Base-by-base conservation (phyloP, 2,888 invertebrate genomes). In the Lepidochitona cinerea region DNA sequence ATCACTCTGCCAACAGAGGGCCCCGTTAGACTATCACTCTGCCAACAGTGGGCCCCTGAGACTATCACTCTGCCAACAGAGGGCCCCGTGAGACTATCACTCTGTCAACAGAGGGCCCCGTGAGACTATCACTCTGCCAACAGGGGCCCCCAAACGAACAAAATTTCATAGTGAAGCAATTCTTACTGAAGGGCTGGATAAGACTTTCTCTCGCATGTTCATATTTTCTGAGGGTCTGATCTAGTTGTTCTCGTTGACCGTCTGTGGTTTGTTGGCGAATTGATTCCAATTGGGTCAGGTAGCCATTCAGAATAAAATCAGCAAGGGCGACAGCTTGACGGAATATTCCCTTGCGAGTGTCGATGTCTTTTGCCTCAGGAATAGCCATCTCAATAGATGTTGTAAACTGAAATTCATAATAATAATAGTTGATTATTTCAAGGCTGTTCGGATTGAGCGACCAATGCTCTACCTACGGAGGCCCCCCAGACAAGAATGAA, bases 261-360 rank as follows among this genome's bases (percentile, higher is more conserved):
- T 80, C 79, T 5, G 71, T 75, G 6, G 76, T 77, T 5, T 75
- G 73, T 18, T 67, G 74, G 35, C 79, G 79, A 7, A 90, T 78
- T 0, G 89, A 90, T 72, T 94, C 93, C 71, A 95, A 89, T 86
- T 95, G 95, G 69, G 92, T 92, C 82, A 93, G 94, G 80, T 93
- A 93, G 0, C 95, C 95, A 85, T 95, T 94, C 75, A 96, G 91
- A 74, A 95, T 92, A 35, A 95, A 91, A 88, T 96, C 95, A 36
- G 94, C 93, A 1, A 95, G 89, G 72, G 93, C 93, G 5, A 94
- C 92, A 70, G 95, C 91, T 86, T 95, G 95, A 77, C 94, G 94
- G 84, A 93, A 94, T 37, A 95, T 88, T 71, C 92, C 92, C 49
- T 93, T 93, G 79, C 93, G 92, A 37, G 93, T 87, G 14, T 92